phyloP scores from a whole-genome alignment of 2,888 invertebrate species.

The Limnephilus lunatus region DNA sequence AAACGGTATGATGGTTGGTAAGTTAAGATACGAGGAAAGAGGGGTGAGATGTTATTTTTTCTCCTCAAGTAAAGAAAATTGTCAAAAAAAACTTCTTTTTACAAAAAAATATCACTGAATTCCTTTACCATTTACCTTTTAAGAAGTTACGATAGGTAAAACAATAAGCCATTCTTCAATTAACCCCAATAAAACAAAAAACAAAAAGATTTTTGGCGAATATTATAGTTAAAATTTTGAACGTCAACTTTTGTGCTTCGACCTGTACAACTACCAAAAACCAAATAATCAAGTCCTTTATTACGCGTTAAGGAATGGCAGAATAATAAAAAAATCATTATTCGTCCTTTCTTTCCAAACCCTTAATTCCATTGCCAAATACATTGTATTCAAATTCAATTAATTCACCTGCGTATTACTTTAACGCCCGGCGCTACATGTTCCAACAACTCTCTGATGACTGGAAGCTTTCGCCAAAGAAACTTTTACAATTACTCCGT shows the following conservation, averaged over 20 bases:
- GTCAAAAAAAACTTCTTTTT: too few species aligned
- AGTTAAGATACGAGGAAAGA: too few species aligned
- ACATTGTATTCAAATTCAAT: background rate
- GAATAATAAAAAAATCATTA: background rate
- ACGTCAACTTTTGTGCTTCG: background rate
- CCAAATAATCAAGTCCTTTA: background rate
- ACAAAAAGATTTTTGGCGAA: too few species aligned
- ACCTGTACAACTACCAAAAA: background rate
- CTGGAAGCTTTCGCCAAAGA: background rate
- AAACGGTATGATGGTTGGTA: too few species aligned
- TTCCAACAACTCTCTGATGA: background rate
- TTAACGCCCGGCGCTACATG: background rate
- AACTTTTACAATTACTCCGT: background rate
- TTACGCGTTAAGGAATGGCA: background rate
- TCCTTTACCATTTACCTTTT: too few species aligned
- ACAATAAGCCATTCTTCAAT: too few species aligned
- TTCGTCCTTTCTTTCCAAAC: background rate
- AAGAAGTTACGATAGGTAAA: too few species aligned
- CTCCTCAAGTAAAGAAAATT: too few species aligned
- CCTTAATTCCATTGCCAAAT: background rate
- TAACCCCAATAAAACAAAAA: too few species aligned
- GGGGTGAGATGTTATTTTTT: too few species aligned
- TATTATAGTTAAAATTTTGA: too few species aligned
- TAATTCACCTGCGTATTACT: background rate
- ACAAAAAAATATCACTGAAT: too few species aligned